These are phyloP conservation scores for Orientallactaga bullata DNA, from an alignment of 2,113 vertebrate species.

Conservation along the genomic window DNA sequence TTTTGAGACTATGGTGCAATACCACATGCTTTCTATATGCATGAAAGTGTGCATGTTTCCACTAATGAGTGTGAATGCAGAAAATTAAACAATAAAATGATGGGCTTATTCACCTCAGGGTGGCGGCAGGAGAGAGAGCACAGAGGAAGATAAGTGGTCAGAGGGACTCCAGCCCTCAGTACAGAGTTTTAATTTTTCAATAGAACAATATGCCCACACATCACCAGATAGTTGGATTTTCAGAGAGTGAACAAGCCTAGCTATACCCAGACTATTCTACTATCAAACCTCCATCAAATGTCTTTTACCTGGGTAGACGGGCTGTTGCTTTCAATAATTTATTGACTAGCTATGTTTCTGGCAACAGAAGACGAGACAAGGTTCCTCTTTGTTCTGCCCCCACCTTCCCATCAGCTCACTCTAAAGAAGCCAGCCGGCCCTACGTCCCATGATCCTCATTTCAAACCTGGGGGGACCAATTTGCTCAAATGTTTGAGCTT, in stretches of 20 bases:
- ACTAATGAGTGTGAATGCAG: background rate
- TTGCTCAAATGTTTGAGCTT: conserved; percentile 13
- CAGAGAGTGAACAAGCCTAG: rapidly evolving
- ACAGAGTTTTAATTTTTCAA: background rate
- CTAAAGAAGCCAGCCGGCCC: background rate
- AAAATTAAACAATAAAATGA: background rate
- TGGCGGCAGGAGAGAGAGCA: no score
- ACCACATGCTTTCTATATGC: background rate
- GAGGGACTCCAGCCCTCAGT: background rate
- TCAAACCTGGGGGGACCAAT: background rate
- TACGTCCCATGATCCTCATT: background rate
- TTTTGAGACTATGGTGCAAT: background rate
- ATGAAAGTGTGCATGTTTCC: background rate
- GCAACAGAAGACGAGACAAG: background rate
- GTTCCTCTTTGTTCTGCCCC: background rate
- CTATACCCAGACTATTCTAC: background rate
- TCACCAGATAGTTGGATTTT: background rate
- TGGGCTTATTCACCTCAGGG: background rate
- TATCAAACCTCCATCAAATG: background rate
- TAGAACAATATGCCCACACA: rapidly evolving
- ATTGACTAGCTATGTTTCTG: background rate
- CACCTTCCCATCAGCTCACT: background rate
- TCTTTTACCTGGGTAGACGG: conserved; percentile 2
- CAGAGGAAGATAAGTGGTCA: background rate
- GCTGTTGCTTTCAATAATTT: conserved; percentile 25